A percentile compares a stretch with the other conserved stretches of the same genome.
These are phyloP conservation scores for Prosapia bicincta DNA, from an alignment of 2,888 invertebrate species.

Conservation along the genomic window DNA sequence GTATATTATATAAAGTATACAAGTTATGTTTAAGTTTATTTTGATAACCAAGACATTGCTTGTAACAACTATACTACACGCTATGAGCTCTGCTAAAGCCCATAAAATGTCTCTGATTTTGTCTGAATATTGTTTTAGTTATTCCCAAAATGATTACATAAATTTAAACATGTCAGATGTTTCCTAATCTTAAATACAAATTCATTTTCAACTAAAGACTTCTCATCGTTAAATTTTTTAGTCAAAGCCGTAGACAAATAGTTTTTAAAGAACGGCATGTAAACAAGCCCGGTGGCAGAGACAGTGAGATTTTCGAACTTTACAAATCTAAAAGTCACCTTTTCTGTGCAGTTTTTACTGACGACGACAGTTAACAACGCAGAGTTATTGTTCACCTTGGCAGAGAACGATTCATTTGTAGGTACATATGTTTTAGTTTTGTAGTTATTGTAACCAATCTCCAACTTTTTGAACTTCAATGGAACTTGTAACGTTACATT, in stretches of 20 bases:
- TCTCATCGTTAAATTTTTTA: background rate
- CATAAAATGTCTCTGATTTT: too few relatives aligned
- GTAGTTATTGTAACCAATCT: background rate
- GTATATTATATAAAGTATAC: too few relatives aligned
- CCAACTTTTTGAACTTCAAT: background rate
- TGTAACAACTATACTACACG: too few relatives aligned
- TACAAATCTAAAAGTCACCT: background rate
- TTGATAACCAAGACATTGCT: too few relatives aligned
- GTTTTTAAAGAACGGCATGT: background rate
- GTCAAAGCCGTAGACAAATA: background rate
- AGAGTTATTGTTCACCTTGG: background rate
- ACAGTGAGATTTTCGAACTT: background rate
- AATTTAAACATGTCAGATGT: background rate
- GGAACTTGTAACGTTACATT: background rate
- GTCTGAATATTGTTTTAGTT: too few relatives aligned
- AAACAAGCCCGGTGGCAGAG: background rate
- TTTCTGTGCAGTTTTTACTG: background rate
- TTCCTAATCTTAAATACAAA: background rate
- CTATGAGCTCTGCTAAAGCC: too few relatives aligned
- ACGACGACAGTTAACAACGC: background rate
- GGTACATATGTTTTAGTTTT: background rate
- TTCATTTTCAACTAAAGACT: background rate
- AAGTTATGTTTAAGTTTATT: too few relatives aligned
- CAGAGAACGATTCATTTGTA: background rate
- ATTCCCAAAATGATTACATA: too few relatives aligned